These are phyloP conservation scores for Trachelus troglodyta DNA, from an alignment of 2,888 invertebrate species.

Conservation along the genomic window DNA sequence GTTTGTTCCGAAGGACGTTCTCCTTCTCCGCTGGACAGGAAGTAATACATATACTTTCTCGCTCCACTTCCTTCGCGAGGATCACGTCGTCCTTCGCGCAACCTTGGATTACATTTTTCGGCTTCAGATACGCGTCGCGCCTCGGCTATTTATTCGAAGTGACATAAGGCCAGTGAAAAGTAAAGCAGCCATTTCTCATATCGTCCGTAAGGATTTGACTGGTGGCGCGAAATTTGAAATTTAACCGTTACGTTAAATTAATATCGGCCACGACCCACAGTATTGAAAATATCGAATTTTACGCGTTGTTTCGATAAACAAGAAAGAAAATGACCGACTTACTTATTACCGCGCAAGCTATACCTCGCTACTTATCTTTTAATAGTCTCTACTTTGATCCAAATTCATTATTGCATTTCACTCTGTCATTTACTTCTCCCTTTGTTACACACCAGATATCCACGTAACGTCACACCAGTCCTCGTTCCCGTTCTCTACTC, in stretches of 20 bases:
- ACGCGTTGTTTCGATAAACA: not conserved
- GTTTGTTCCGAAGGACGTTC: not conserved
- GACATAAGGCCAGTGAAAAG: not conserved
- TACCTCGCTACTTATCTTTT: not conserved
- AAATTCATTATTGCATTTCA: no score
- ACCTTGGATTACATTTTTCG: not conserved
- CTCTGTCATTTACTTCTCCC: no score
- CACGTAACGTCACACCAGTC: no score
- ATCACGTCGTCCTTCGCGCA: not conserved
- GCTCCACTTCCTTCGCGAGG: not conserved
- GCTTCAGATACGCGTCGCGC: not conserved
- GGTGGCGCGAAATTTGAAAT: not conserved
- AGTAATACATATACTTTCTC: not conserved
- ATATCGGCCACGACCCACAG: no score
- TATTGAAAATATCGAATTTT: not conserved
- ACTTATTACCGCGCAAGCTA: no score
- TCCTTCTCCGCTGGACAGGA: not conserved
- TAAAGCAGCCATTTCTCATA: not conserved
- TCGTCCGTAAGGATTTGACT: not conserved
- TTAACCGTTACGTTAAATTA: no score
- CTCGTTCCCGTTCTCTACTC: no score
- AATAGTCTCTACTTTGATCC: no score
- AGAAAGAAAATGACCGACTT: not conserved
- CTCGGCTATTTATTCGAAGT: not conserved
- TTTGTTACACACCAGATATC: no score